These are phyloP conservation scores for Kryptopterus vitreolus DNA, from an alignment of 2,797 vertebrate species.

Conservation along the genomic window DNA sequence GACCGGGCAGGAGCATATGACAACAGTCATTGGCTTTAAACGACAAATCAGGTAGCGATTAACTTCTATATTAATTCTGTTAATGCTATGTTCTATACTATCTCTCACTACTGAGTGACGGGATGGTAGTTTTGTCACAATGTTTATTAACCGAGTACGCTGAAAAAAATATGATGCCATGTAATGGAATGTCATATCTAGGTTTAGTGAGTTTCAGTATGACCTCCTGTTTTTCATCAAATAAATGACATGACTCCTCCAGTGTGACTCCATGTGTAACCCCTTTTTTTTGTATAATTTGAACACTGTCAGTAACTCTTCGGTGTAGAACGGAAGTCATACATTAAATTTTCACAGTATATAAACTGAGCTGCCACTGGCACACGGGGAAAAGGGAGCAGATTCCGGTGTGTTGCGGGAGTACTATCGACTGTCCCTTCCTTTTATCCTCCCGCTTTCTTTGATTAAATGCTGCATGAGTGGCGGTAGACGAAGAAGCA, in stretches of 20 bases:
- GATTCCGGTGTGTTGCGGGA: neutral
- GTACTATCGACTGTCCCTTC: constrained; percentile 1
- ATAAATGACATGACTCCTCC: neutral
- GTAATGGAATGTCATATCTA: neutral
- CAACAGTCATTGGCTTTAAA: neutral
- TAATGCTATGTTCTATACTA: neutral
- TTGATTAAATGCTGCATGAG: constrained; percentile 16
- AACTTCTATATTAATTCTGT: constrained; percentile 1
- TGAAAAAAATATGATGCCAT: neutral
- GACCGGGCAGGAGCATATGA: neutral
- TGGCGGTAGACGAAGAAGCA: constrained; percentile 30
- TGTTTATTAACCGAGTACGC: neutral
- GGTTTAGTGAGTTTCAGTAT: neutral
- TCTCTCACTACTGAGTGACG: neutral
- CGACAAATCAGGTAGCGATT: neutral
- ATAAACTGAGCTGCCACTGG: constrained; percentile 8
- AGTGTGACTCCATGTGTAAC: neutral
- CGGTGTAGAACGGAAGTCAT: constrained; percentile 13
- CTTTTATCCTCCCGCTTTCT: neutral
- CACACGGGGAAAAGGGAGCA: constrained; percentile 6
- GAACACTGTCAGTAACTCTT: constrained; percentile 17
- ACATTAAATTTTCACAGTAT: constrained; percentile 1
- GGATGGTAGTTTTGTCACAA: neutral
- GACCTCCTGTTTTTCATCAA: constrained; percentile 13
- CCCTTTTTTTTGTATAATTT: constrained; percentile 4